These are phyloP conservation scores for Strix aluco DNA, from an alignment of 2,113 vertebrate genomes.

Conservation along the genomic window DNA sequence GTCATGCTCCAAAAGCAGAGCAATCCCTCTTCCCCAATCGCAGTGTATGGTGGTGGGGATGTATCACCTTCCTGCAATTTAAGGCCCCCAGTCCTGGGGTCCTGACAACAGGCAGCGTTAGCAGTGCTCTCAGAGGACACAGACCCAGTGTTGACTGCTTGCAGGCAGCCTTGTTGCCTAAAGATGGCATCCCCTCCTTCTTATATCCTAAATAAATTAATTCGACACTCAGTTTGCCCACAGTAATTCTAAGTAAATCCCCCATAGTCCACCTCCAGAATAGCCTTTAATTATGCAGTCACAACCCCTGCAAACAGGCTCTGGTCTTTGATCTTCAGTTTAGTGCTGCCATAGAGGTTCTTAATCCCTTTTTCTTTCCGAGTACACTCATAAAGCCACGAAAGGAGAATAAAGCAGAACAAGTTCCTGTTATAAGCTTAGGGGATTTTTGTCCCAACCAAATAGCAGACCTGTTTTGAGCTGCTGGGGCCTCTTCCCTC, in stretches of 20 bases:
- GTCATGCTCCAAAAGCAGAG: not conserved
- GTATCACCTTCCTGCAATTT: not conserved
- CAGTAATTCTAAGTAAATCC: not conserved
- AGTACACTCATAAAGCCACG: not conserved
- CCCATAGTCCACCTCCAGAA: not conserved
- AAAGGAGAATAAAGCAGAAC: not conserved
- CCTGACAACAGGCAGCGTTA: fast-evolving
- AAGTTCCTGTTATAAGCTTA: not conserved
- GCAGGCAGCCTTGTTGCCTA: not conserved
- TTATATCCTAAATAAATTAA: not conserved
- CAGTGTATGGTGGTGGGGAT: not conserved
- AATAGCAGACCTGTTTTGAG: not conserved
- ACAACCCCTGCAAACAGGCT: not conserved
- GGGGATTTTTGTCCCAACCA: not conserved
- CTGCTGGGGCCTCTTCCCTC: not conserved
- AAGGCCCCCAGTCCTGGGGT: not conserved
- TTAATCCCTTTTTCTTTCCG: not conserved
- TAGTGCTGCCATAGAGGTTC: not conserved
- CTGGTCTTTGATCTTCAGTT: not conserved
- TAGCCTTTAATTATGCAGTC: not conserved
- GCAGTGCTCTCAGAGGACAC: not conserved
- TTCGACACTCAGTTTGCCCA: not conserved
- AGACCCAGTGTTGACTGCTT: not conserved
- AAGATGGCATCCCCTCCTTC: not conserved
- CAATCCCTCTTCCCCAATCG: not conserved